Evolutionary conservation across 1,140 invertebrate species (phyloP), one percentile per base, ranked within the genome.

Genomic region (Antheraea pernyi): DNA sequence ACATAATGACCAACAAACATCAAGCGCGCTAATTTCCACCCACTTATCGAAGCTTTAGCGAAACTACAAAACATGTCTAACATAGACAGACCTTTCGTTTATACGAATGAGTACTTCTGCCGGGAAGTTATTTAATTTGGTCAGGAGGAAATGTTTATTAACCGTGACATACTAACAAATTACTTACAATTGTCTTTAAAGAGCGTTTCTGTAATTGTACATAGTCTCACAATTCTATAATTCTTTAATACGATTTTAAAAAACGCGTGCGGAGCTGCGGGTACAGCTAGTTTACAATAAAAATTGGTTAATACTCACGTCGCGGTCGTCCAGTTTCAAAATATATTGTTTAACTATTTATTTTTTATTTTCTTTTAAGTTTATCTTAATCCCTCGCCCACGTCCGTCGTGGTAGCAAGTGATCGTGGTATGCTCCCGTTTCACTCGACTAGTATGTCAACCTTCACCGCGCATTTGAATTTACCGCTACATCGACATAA

Each of bases 401-500:
- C 73, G 76, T 70, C 68, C 39, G 39, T 46, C 64, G 22, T 30
- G 16, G 39, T 67, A 46, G 71, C 66, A 73, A 72, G 68, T 70
- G 68, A 42, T 71, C 69, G 69, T 42, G 72, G 75, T 76, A 65
- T 78, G 81, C 76, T 76, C 75, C 77, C 70, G 48, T 67, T 70
- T 72, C 60, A 73, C 11, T 42, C 22, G 37, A 62, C 66, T 53
- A 65, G 68, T 74, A 71, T 59, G 70, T 69, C 63, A 53, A 77
- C 76, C 80, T 85, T 84, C 79, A 79, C 79, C 82, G 77, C 74
- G 75, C 78, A 80, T 83, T 83, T 86, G 78, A 77, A 71, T 72
- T 68, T 86, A 85, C 85, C 85, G 85, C 81, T 89, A 87, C 73
- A 59, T 77, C 75, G 77, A 75, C 75, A 77, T 79, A 74, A 79